phyloP scores from a whole-genome alignment of 2,888 invertebrate genomes.

The Lasioglossum calceatum region DNA sequence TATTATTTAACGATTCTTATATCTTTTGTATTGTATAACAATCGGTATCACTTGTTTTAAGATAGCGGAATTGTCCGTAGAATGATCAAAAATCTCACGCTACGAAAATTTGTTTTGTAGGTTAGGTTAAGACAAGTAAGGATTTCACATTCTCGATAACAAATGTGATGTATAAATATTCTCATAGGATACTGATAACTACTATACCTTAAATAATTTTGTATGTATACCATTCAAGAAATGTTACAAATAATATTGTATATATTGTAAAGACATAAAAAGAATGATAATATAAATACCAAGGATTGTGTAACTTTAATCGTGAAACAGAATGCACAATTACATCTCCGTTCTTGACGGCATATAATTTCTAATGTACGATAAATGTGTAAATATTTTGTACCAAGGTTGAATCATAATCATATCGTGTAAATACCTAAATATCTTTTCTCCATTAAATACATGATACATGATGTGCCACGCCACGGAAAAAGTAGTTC shows the following conservation, averaged over 20 bases:
- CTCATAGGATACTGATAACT: conserved; percentile 27
- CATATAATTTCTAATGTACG: not conserved
- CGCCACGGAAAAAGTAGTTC: conserved; percentile 2
- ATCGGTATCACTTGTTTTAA: not conserved
- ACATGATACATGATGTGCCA: conserved; percentile 13
- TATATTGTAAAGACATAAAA: conserved; percentile 17
- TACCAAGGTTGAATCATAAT: not conserved
- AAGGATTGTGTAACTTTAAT: conserved; percentile 3
- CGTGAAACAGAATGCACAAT: not conserved
- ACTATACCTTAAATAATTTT: conserved; percentile 19
- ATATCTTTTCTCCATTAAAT: conserved; percentile 9
- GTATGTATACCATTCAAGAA: conserved; percentile 17
- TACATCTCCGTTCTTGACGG: not conserved
- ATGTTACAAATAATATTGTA: conserved; percentile 10
- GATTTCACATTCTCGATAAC: conserved; percentile 20
- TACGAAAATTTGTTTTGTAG: conserved; percentile 27
- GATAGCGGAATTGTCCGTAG: not conserved
- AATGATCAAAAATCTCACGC: not conserved
- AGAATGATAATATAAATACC: conserved; percentile 8
- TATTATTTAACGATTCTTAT: not conserved
- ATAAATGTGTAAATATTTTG: not conserved
- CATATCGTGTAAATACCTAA: not conserved
- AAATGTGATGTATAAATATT: conserved; percentile 37
- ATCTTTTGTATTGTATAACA: not conserved
- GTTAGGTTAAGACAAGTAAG: conserved; percentile 14